Base-by-base conservation (phyloP, 2,797 vertebrate species). In the Menidia menidia region DNA sequence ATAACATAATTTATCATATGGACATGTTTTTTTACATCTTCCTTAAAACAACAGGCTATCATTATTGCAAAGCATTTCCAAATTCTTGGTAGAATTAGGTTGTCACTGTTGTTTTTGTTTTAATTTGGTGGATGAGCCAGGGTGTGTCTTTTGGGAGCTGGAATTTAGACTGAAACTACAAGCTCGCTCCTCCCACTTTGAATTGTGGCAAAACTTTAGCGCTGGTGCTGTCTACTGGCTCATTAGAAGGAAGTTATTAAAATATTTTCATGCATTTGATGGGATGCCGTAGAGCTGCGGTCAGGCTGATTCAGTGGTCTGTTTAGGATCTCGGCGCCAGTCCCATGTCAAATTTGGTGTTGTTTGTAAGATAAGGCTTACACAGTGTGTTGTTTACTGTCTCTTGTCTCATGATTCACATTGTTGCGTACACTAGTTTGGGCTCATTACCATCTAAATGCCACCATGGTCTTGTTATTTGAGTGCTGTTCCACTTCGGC, bases 381-480 rank as follows among this genome's bases (percentile, higher is more conserved):
- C 44, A 67, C 63, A 42, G 52, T 65, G 61, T 77, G 73, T 84
- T 77, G 66, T 87, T 78, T 75, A 72, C 62, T 57, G 68, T 64
- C 75, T 68, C 86, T 89, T 88, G 83, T 83, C 64, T 76, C 52
- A 1, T 35, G 51, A 68, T 32, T 68, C 73, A 80, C 77, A 82
- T 81, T 81, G 80, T 87, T 90, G 82, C 71, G 69, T 74, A 70
- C 74, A 75, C 81, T 78, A 63, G 78, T 86, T 87, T 75, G 70
- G 76, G 60, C 86, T 92, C 90, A 93, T 93, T 94, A 92, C 67
- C 91, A 92, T 91, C 63, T 87, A 88, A 92, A 92, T 92, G 67
- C 76, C 76, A 70, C 64, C 50, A 44, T 43, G 74, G 82, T 83
- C 84, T 85, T 57, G 30, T 90, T 88, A 86, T 85, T 81, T 55